phyloP scores from a whole-genome alignment of 2,113 vertebrate species.

The Tricholaema leucomelas region DNA sequence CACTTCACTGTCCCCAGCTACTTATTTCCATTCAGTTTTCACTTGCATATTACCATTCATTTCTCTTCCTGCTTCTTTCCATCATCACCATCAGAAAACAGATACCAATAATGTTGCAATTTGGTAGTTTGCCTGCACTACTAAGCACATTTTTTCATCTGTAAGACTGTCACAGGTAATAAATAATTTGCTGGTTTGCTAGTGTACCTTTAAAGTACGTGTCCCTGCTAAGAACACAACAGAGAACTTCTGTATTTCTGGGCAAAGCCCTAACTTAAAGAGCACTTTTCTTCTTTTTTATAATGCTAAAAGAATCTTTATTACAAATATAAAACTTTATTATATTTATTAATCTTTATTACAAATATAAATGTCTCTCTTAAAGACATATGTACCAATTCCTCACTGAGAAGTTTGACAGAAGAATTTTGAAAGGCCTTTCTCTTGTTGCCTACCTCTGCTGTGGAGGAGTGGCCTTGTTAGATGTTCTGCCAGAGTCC shows the following conservation, averaged over 20 bases:
- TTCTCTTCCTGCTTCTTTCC: neutral
- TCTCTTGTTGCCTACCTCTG: neutral
- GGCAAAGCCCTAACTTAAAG: neutral
- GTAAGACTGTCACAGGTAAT: neutral
- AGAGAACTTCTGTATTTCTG: neutral
- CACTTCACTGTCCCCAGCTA: neutral
- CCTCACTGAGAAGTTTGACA: neutral
- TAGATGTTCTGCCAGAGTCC: neutral
- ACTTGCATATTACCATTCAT: neutral
- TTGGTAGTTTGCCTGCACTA: neutral
- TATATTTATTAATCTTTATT: neutral
- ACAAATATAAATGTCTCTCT: neutral
- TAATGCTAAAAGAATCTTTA: neutral
- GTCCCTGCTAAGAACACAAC: neutral
- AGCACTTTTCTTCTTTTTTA: neutral
- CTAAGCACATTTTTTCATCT: neutral
- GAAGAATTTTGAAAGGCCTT: neutral
- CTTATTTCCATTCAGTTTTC: neutral
- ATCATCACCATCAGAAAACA: neutral
- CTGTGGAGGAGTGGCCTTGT: accelerated
- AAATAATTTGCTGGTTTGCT: neutral
- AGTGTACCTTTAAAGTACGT: neutral
- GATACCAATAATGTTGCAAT: neutral
- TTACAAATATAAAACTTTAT: neutral
- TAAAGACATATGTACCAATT: neutral